Percentiles rank a stretch among this genome's conserved stretches.
Conservation (phyloP, 2,888 invertebrate genomes). For the Oscheius sp. region DNA sequence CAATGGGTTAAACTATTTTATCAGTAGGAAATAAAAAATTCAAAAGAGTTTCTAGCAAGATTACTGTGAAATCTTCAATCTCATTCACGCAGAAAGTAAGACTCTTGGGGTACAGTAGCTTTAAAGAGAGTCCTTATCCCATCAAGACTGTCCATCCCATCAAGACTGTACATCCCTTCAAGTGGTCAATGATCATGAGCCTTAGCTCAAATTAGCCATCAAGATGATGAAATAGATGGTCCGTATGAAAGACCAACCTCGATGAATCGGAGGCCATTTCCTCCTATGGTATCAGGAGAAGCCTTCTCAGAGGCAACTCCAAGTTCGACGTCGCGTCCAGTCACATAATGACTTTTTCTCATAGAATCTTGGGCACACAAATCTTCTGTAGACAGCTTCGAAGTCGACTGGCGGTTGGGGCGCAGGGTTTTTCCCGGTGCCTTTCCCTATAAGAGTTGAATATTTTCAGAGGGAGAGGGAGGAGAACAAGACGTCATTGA, state of each 20-base stretch:
- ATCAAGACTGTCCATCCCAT: no score
- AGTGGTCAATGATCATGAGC: neutral
- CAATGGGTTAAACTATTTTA: no score
- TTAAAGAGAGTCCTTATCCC: no score
- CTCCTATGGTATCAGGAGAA: conserved; percentile 38
- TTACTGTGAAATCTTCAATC: no score
- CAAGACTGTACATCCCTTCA: neutral
- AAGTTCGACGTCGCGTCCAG: conserved; percentile 28
- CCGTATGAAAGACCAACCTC: no score
- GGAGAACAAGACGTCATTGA: conserved; percentile 8
- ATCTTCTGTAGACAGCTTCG: conserved; percentile 50
- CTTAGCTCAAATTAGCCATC: neutral
- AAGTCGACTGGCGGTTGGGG: conserved; percentile 44
- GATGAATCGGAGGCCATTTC: no score
- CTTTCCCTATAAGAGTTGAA: conserved; percentile 32
- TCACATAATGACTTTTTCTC: conserved; percentile 53
- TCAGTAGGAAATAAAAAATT: no score
- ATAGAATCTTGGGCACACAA: conserved; percentile 44
- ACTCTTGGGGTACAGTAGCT: no score
- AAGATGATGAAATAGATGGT: neutral
- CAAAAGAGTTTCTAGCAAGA: no score
- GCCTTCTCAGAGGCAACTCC: conserved; percentile 37
- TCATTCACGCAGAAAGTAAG: no score
- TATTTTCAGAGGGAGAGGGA: neutral
- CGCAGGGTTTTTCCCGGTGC: conserved; percentile 44